phyloP scores from a whole-genome alignment of 2,113 vertebrate species.

The Xenopus borealis region DNA sequence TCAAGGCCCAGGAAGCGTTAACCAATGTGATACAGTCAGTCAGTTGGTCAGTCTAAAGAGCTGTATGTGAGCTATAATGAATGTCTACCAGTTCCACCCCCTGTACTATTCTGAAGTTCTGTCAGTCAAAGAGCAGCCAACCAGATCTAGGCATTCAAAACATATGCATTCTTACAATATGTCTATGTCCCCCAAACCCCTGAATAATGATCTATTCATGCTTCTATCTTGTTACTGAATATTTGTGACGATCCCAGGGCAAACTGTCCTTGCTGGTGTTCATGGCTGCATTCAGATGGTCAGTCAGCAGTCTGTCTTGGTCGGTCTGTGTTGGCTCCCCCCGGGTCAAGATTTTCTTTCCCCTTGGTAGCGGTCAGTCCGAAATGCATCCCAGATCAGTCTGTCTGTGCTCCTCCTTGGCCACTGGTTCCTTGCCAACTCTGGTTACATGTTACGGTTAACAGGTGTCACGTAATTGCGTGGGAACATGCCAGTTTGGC shows the following conservation, averaged over 20 bases:
- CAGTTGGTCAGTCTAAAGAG: too few species aligned
- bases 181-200: not conserved
- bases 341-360: not conserved
- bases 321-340: not conserved
- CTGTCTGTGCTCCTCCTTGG: conserved; percentile 60
- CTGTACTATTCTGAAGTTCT: too few species aligned
- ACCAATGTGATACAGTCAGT: not conserved
- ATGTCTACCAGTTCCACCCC: not conserved
- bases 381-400: conserved; percentile 60
- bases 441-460: conserved; percentile 89
- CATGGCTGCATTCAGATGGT: not conserved
- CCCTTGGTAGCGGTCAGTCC: conserved; percentile 40
- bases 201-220: not conserved
- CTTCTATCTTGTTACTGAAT: not conserved
- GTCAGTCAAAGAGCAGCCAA: not conserved
- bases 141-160: not conserved
- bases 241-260: not conserved
- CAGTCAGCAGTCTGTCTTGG: not conserved
- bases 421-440: conserved; percentile 51
- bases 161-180: not conserved
- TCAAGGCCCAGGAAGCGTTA: conserved; percentile 47
- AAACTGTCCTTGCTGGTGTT: not conserved
- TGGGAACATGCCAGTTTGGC: conserved; percentile 98
- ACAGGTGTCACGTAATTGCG: conserved; percentile 98
- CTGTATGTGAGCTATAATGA: not conserved